Conservation (phyloP, 2,888 invertebrate genomes). For the Tyria jacobaeae region DNA sequence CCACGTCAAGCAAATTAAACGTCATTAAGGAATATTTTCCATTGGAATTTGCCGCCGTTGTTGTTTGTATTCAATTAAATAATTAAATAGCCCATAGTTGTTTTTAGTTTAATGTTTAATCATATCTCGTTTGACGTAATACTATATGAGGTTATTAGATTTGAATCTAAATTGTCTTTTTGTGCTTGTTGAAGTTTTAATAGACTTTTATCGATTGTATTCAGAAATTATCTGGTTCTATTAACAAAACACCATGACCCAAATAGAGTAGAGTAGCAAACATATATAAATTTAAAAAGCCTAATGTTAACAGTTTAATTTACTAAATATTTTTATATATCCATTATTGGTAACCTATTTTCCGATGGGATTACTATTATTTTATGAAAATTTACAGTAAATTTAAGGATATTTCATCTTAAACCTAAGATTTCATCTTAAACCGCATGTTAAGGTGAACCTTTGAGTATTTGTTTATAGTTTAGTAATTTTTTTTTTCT, state of each 20-base stretch:
- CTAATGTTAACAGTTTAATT: too few species aligned
- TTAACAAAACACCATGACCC: background rate
- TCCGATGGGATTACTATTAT: too few species aligned
- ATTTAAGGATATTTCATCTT: too few species aligned
- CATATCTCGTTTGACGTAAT: background rate
- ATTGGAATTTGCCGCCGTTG: conserved; percentile 49
- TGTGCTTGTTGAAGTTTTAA: background rate
- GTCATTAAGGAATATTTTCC: conserved; percentile 55
- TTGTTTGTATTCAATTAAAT: conserved; percentile 1
- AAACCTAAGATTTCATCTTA: too few species aligned
- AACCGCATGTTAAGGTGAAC: background rate
- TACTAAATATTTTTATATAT: too few species aligned
- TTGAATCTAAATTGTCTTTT: too few species aligned
- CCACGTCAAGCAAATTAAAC: conserved; percentile 48
- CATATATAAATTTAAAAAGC: too few species aligned
- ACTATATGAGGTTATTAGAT: too few species aligned
- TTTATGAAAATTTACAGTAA: too few species aligned
- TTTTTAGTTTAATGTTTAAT: background rate
- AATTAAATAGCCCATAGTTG: background rate
- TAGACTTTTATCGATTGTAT: background rate
- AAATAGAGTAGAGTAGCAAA: too few species aligned
- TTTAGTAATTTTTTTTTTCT: conserved; percentile 36
- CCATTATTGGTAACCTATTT: too few species aligned
- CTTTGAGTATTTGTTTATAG: background rate
- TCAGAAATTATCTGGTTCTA: background rate